phyloP scores from a whole-genome alignment of 2,113 vertebrate species.

The Cephalopholis sonnerati region DNA sequence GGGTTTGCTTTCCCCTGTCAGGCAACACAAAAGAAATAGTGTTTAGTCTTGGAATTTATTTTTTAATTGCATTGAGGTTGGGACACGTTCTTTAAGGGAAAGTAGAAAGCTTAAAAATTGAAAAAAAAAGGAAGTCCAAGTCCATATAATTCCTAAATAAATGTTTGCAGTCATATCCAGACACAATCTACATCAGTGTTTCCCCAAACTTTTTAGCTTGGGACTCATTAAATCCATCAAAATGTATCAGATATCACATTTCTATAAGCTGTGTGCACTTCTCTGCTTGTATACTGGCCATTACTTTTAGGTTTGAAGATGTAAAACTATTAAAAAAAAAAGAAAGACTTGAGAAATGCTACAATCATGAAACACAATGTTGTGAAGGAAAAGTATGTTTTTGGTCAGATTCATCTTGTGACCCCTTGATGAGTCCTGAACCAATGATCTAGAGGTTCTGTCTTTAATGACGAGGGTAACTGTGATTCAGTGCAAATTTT shows the following conservation, averaged over 20 bases:
- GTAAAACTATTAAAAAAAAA: neutral
- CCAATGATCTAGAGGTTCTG: neutral
- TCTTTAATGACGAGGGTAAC: no score
- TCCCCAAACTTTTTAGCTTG: neutral
- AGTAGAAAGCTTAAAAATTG: no score
- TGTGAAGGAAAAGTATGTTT: neutral
- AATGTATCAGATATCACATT: neutral
- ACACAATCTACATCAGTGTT: neutral
- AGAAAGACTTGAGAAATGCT: neutral
- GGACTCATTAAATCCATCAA: neutral
- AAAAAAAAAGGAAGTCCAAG: neutral
- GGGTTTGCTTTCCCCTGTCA: conserved; percentile 10
- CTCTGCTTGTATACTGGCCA: neutral
- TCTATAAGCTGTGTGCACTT: neutral
- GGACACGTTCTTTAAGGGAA: no score
- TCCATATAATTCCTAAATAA: neutral
- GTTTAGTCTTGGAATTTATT: conserved; percentile 7
- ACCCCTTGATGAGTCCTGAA: neutral
- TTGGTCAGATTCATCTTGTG: neutral
- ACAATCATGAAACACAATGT: neutral
- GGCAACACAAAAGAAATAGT: conserved; percentile 16
- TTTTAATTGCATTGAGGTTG: no score
- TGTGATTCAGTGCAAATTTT: no score
- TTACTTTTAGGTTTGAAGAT: neutral
- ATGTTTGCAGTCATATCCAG: neutral